phyloP scores from a whole-genome alignment of 2,113 vertebrate genomes.

The Apodemus sylvaticus region DNA sequence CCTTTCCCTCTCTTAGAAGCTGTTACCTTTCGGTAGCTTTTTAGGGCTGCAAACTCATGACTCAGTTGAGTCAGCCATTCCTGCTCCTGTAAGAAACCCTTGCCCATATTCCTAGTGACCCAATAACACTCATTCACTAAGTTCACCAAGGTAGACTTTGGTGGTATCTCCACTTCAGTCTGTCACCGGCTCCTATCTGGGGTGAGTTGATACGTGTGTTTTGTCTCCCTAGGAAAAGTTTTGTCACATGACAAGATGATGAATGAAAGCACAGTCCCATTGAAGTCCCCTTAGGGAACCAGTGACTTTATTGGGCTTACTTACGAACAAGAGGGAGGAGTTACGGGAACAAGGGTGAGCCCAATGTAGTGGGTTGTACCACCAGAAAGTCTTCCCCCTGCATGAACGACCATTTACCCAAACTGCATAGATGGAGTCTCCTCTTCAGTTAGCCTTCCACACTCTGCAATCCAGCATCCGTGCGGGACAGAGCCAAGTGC shows the following conservation, averaged over 20 bases:
- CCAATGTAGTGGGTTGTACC: too few species aligned
- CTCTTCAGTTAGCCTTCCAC: neutral
- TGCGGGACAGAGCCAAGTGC: neutral
- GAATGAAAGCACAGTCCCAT: neutral
- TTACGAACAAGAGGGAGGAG: too few species aligned
- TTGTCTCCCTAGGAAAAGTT: neutral
- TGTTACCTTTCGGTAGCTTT: neutral
- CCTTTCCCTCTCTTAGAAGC: neutral
- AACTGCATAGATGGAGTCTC: neutral
- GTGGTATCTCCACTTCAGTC: neutral
- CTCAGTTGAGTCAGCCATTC: too few species aligned
- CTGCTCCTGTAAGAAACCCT: neutral
- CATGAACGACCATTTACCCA: neutral
- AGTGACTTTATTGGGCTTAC: neutral
- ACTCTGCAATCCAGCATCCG: neutral
- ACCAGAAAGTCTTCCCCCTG: neutral
- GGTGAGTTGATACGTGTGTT: neutral
- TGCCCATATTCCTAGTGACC: neutral
- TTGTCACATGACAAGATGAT: neutral
- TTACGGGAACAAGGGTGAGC: neutral
- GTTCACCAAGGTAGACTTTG: neutral
- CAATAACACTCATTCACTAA: neutral
- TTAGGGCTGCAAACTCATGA: neutral
- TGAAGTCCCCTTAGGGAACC: neutral
- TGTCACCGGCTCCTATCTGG: neutral